phyloP scores from a whole-genome alignment of 2,888 invertebrate genomes.

The Nomada flava region DNA sequence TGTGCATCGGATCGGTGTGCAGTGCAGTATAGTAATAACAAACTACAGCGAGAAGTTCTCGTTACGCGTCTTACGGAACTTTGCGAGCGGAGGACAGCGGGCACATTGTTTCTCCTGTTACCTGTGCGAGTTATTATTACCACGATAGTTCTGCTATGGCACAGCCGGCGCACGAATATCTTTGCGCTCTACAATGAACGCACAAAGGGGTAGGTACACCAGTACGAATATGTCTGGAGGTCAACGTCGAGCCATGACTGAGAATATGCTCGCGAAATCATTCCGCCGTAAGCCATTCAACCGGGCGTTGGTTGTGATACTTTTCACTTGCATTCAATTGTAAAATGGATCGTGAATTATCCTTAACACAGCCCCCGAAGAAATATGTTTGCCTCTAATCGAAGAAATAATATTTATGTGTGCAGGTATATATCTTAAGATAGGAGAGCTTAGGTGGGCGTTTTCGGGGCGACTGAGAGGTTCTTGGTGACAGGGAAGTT shows the following conservation, averaged over 20 bases:
- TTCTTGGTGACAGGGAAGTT: not conserved
- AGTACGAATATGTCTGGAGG: no score
- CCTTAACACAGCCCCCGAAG: not conserved
- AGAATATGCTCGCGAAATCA: no score
- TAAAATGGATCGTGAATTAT: no score
- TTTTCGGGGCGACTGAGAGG: not conserved
- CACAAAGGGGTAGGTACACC: no score
- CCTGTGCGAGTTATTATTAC: not conserved
- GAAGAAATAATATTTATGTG: not conserved
- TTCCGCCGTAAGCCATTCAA: no score
- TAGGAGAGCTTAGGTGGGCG: not conserved
- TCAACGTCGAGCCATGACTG: no score
- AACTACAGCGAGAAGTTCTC: conserved; percentile 30
- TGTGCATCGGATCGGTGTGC: conserved; percentile 2
- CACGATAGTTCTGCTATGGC: not conserved
- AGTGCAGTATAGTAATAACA: conserved; percentile 21
- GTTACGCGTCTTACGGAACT: conserved; percentile 24
- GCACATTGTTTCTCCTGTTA: not conserved
- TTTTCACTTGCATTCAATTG: no score
- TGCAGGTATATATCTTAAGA: not conserved
- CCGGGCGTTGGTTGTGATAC: no score
- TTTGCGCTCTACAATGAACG: no score
- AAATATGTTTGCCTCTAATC: not conserved
- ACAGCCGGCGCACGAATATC: no score
- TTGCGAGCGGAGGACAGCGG: not conserved